A percentile compares a stretch with the other conserved stretches of the same genome.
Conservation (phyloP, 2,113 vertebrate species). For the Hypanus sabinus region DNA sequence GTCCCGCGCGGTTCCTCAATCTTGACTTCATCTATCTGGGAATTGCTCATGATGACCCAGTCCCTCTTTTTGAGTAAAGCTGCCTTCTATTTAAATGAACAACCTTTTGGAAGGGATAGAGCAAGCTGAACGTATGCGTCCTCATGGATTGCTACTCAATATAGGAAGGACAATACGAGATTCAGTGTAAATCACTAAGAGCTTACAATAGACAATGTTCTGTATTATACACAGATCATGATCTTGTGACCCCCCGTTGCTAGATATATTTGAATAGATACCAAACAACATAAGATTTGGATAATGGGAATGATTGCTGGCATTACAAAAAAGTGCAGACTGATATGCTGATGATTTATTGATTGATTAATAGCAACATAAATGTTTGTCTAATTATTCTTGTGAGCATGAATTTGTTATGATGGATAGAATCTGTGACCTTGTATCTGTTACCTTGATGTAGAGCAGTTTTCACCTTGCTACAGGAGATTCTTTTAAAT, state of each 20-base stretch:
- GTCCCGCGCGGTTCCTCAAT: background rate
- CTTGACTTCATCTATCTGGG: background rate
- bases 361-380: background rate
- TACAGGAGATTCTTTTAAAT: background rate
- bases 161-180: background rate
- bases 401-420: background rate
- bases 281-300: background rate
- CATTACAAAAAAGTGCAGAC: background rate
- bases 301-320: background rate
- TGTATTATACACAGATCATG: too few species aligned
- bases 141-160: background rate
- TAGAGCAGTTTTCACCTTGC: slow-evolving; percentile 8
- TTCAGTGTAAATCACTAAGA: background rate
- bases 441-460: background rate
- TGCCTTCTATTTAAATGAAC: background rate
- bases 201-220: background rate
- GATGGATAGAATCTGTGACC: background rate
- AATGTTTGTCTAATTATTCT: background rate
- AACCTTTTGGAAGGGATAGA: background rate
- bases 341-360: background rate
- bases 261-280: background rate
- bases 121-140: background rate
- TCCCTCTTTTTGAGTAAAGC: background rate
- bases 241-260: background rate
- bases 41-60: background rate